Percentiles rank a stretch among this genome's conserved stretches.
These are phyloP conservation scores for Bombus terrestris DNA, from an alignment of 1,140 invertebrate species.

Conservation along the genomic window DNA sequence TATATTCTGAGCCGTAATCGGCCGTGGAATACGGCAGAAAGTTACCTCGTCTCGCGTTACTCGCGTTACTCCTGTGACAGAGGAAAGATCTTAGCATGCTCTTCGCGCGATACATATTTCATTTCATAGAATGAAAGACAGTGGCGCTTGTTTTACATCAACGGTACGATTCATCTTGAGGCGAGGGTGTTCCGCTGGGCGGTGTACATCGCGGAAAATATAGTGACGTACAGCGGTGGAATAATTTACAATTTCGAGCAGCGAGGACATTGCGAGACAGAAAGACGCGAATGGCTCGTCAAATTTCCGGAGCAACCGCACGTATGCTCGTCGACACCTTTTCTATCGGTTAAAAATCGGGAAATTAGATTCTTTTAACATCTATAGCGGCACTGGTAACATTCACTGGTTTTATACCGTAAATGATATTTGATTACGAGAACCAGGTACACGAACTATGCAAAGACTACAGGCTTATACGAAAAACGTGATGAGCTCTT, in stretches of 20 bases:
- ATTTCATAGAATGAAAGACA: neutral
- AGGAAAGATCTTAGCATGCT: conserved; percentile 10
- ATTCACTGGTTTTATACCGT: no score
- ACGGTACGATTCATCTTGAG: conserved; percentile 39
- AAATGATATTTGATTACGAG: no score
- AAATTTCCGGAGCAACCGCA: no score
- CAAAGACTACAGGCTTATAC: no score
- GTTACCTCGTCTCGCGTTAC: neutral
- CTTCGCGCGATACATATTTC: conserved; percentile 33
- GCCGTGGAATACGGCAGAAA: neutral
- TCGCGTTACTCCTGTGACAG: conserved; percentile 2
- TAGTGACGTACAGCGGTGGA: neutral
- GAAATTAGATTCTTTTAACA: no score
- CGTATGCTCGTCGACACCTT: no score
- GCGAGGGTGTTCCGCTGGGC: neutral
- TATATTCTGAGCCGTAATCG: neutral
- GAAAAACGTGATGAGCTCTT: no score
- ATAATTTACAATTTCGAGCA: conserved; percentile 52
- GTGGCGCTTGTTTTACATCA: conserved; percentile 35
- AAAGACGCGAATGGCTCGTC: neutral
- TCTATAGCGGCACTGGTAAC: no score
- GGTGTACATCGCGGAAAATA: conserved; percentile 9
- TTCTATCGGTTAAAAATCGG: no score
- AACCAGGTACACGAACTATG: no score
- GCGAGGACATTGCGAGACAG: neutral